phyloP scores from a whole-genome alignment of 2,888 invertebrate genomes.

The Leucoma salicis region DNA sequence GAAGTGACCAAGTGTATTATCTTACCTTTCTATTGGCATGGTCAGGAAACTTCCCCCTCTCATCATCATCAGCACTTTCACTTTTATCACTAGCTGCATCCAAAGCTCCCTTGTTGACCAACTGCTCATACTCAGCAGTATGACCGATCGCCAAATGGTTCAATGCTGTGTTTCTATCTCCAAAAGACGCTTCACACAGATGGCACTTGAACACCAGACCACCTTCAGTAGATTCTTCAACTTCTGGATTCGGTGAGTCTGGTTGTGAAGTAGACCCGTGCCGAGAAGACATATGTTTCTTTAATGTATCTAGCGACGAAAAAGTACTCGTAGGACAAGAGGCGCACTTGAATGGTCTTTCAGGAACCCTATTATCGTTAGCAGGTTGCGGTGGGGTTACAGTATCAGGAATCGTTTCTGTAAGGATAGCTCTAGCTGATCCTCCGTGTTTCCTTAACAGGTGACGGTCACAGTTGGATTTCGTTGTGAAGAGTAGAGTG shows the following conservation, averaged over 20 bases:
- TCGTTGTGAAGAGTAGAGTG: conserved; percentile 96
- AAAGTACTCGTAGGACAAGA: conserved; percentile 92
- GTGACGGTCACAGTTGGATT: conserved; percentile 98
- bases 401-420: conserved; percentile 61
- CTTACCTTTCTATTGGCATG: conserved; percentile 92
- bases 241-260: conserved; percentile 62
- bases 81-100: conserved; percentile 82
- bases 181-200: conserved; percentile 93
- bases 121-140: conserved; percentile 88
- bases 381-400: conserved; percentile 50
- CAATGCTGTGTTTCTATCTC: conserved; percentile 89
- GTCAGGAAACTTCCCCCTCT: conserved; percentile 91
- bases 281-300: conserved; percentile 89
- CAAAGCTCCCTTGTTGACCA: conserved; percentile 91
- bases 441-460: conserved; percentile 91
- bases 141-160: conserved; percentile 91
- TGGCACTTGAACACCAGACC: conserved; percentile 95
- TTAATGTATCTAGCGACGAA: conserved; percentile 88
- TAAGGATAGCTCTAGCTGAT: conserved; percentile 69
- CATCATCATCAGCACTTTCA: conserved; percentile 85
- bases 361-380: conserved; percentile 84
- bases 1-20: too few relatives aligned
- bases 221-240: conserved; percentile 64
- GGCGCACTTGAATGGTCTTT: conserved; percentile 90
- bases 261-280: conserved; percentile 81